Conservation (phyloP, 2,888 invertebrate genomes). For the Leptinotarsa haldemani region DNA sequence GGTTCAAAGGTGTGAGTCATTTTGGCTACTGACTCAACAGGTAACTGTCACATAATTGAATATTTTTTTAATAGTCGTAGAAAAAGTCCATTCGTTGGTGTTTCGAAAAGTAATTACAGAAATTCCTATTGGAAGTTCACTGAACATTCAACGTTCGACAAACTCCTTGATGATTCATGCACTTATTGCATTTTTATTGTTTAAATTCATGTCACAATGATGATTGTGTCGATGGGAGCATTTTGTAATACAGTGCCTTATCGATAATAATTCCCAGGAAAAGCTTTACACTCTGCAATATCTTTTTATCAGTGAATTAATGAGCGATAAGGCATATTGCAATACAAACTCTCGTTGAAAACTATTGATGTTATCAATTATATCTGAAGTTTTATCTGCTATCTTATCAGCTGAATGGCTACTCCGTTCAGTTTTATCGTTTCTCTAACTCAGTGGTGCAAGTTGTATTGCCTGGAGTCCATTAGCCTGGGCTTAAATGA, state of each 20-base stretch:
- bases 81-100: no score
- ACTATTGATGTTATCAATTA: conserved; percentile 27
- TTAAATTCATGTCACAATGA: not conserved
- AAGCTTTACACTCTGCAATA: not conserved
- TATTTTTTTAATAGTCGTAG: no score
- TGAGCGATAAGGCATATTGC: conserved; percentile 19
- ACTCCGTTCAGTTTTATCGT: not conserved
- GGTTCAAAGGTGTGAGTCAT: no score
- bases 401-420: conserved; percentile 6
- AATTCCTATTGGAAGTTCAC: no score
- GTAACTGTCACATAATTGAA: no score
- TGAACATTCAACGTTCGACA: no score
- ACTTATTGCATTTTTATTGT: no score
- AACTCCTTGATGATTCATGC: not conserved
- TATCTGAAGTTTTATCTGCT: conserved; percentile 19
- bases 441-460: not conserved
- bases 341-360: conserved; percentile 9
- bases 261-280: conserved; percentile 4
- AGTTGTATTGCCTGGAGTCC: not conserved
- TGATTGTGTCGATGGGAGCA: not conserved
- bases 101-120: no score
- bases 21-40: no score
- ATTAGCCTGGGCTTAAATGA: not conserved
- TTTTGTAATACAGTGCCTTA: not conserved
- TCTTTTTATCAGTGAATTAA: conserved; percentile 5